Base-by-base conservation (phyloP, 2,888 invertebrate genomes). In the Ganaspis brasiliensis region DNA sequence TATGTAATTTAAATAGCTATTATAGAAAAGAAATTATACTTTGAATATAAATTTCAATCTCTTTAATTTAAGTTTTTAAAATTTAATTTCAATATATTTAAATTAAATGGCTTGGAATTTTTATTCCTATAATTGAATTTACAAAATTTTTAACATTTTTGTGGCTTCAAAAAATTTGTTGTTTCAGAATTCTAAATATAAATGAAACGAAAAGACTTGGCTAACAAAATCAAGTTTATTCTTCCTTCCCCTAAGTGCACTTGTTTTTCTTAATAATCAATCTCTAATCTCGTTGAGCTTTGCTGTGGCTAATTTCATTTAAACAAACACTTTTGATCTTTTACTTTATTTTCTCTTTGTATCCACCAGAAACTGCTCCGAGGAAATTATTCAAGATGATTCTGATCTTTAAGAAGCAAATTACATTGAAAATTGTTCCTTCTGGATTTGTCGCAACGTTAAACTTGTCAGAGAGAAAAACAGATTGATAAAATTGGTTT, bases 341-440 rank as follows among this genome's bases (percentile, higher is more conserved):
- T 83, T 81, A 79, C 74, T 72, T 79, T 72, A 82, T 67, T 67
- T 76, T 9, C 24, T 45, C 40, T 67, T 67, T 45, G 12, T 67
- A n/a, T 40, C 37, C 9, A 45, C 2, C 83, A 90, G 89, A 90
- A 90, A 89, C 87, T 89, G 87, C 86, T 90, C 90, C 73, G 87
- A 88, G 81, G 89, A 87, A 81, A 87, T 87, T 79, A 85, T 90
- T 81, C 87, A 89, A 80, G 88, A 87, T 78, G 89, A 88, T 84
- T 86, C 87, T 80, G 87, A 89, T 73, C 79, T 84, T 78, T 87
- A 80, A 84, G 82, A 79, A 75, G 77, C 75, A 45, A 52, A 49
- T 31, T 31, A 4, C 57, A 26, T 59, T 14, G 26, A 6, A 26
- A 59, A 59, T 59, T 31, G 57, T 31, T n/a, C 57, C 8, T n/a